Evolutionary conservation across 1,140 invertebrate species (phyloP).

Genomic region (Bicyclus anynana): DNA sequence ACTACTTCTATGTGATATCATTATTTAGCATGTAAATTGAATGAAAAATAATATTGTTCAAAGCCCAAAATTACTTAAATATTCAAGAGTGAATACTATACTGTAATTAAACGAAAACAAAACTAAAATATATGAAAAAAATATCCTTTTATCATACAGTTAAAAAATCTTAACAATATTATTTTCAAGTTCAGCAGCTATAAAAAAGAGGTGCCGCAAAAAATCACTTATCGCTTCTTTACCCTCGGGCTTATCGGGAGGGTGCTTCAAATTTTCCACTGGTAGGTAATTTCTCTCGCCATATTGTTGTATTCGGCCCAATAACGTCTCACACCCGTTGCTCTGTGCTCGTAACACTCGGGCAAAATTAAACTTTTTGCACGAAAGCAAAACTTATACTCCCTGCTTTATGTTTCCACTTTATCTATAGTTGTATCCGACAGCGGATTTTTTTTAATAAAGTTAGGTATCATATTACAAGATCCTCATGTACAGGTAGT

Average conservation of each 20-base stretch:
- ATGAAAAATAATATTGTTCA: too few species aligned
- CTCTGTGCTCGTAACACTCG: slow-evolving; percentile 42
- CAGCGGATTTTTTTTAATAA: too few species aligned
- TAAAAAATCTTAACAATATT: background rate
- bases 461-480: too few species aligned
- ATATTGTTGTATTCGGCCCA: slow-evolving; percentile 42
- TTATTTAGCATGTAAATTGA: too few species aligned
- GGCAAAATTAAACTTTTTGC: slow-evolving; percentile 61
- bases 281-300: slow-evolving; percentile 58
- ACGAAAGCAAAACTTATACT: slow-evolving; percentile 37
- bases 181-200: background rate
- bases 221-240: slow-evolving; percentile 5
- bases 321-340: slow-evolving; percentile 48
- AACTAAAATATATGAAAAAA: too few species aligned
- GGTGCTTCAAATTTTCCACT: slow-evolving; percentile 39
- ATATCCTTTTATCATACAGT: too few species aligned
- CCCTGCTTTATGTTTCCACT: slow-evolving; percentile 2
- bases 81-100: too few species aligned
- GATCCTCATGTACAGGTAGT: too few species aligned
- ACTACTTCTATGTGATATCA: too few species aligned
- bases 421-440: too few species aligned
- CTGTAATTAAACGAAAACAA: too few species aligned
- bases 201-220: background rate
- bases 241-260: background rate
- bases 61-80: too few species aligned